These are phyloP conservation scores for Lepetodrilus schrolli DNA, from an alignment of 2,888 invertebrate species.

Conservation along the genomic window DNA sequence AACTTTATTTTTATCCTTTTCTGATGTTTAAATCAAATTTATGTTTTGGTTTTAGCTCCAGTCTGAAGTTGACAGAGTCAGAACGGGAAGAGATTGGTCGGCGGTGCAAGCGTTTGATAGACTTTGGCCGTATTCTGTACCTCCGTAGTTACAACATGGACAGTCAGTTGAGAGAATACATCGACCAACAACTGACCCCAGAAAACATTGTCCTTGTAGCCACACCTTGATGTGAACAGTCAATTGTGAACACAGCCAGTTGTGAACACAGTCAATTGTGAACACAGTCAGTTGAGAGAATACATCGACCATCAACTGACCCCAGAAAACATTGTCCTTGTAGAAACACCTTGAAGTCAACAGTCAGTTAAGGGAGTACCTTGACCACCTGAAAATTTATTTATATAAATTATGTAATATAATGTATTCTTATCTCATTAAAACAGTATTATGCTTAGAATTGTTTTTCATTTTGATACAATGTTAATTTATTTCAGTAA, in stretches of 20 bases:
- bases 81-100: constrained; percentile 82
- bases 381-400: no score
- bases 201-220: constrained; percentile 89
- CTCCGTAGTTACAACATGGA: constrained; percentile 80
- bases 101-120: constrained; percentile 85
- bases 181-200: constrained; percentile 80
- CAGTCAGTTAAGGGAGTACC: no score
- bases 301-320: constrained; percentile 83
- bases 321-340: constrained; percentile 86
- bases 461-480: no score
- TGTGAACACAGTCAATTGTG: no score
- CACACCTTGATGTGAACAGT: no score
- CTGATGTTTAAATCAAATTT: no score
- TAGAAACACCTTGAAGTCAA: constrained; percentile 79
- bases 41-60: constrained; percentile 44
- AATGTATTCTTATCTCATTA: no score
- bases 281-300: constrained; percentile 80
- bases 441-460: no score
- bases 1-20: no score
- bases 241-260: no score
- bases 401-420: no score
- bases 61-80: constrained; percentile 59
- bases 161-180: constrained; percentile 82
- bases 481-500: no score
- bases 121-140: constrained; percentile 83